Evolutionary conservation across 2,888 invertebrate genomes (phyloP).

Genomic region (Cataglyphis altisquamis): DNA sequence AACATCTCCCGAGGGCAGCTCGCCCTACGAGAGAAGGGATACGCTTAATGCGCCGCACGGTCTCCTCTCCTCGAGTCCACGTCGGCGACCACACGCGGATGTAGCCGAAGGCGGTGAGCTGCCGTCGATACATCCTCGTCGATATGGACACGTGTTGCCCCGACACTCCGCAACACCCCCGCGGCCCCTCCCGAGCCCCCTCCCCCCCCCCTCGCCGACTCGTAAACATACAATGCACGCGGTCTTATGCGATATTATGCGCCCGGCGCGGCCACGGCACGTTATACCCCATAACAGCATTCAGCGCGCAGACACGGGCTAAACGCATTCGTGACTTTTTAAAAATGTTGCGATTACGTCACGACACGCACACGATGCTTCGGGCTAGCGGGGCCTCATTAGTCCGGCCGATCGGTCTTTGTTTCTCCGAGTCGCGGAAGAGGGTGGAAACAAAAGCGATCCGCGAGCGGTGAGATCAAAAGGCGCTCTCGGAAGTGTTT

Average conservation of each 20-base stretch:
- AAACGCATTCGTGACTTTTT: conserved; percentile 84
- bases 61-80: conserved; percentile 36
- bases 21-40: conserved; percentile 40
- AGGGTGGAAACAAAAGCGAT: conserved; percentile 59
- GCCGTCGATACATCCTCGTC: conserved; percentile 80
- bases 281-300: conserved; percentile 81
- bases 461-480: conserved; percentile 78
- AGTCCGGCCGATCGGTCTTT: conserved; percentile 68
- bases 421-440: conserved; percentile 62
- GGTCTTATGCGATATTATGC: conserved; percentile 75
- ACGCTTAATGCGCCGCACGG: conserved; percentile 48
- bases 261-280: conserved; percentile 78
- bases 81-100: conserved; percentile 80
- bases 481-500: conserved; percentile 54
- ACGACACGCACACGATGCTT: conserved; percentile 72
- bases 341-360: conserved; percentile 84
- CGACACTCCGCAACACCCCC: conserved; percentile 72
- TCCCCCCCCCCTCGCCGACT: conserved; percentile 66
- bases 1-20: conserved; percentile 44
- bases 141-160: conserved; percentile 82
- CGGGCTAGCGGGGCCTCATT: conserved; percentile 64
- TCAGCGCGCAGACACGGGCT: conserved; percentile 69
- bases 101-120: conserved; percentile 75
- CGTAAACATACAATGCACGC: conserved; percentile 82
- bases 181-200: conserved; percentile 58